A percentile compares a stretch with the other conserved stretches of the same genome.
Conservation (phyloP, 2,797 vertebrate species). For the Phrynocephalus vlangalii region DNA sequence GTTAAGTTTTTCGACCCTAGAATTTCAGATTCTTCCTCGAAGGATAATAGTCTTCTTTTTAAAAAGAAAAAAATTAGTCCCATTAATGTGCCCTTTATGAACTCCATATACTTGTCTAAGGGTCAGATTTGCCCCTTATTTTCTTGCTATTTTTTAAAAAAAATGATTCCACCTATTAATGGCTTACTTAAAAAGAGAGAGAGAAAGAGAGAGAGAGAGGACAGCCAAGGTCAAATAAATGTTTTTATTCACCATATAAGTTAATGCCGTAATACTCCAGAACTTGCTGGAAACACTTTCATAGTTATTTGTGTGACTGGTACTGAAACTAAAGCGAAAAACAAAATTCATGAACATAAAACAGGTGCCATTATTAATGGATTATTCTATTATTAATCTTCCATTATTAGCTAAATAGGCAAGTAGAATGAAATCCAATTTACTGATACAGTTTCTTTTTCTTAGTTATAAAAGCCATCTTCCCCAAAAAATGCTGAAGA, state of each 20-base stretch:
- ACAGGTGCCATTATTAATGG: background rate
- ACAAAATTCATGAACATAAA: conserved; percentile 22
- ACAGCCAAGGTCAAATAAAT: conserved; percentile 39
- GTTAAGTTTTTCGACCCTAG: conserved; percentile 13
- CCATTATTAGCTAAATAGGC: background rate
- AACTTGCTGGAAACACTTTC: conserved; percentile 20
- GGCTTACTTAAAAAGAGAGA: background rate
- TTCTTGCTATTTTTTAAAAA: conserved; percentile 7
- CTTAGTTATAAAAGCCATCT: conserved; percentile 8
- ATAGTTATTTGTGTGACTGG: conserved; percentile 21
- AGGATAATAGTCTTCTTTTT: background rate
- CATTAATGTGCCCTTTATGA: conserved; percentile 24
- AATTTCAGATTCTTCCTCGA: conserved; percentile 15
- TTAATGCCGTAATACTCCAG: conserved; percentile 28
- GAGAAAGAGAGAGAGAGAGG: conserved; percentile 5
- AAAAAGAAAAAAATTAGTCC: conserved; percentile 15
- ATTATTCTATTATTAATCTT: no score
- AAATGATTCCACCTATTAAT: conserved; percentile 35
- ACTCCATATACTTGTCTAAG: background rate
- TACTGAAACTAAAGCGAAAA: conserved; percentile 26
- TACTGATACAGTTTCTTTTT: conserved; percentile 12
- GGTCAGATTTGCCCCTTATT: conserved; percentile 31
- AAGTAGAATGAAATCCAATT: conserved; percentile 7
- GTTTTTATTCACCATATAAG: conserved; percentile 11
- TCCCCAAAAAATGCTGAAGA: background rate